These are phyloP conservation scores for Spilarctia lutea DNA, from an alignment of 2,888 invertebrate species.

Conservation along the genomic window DNA sequence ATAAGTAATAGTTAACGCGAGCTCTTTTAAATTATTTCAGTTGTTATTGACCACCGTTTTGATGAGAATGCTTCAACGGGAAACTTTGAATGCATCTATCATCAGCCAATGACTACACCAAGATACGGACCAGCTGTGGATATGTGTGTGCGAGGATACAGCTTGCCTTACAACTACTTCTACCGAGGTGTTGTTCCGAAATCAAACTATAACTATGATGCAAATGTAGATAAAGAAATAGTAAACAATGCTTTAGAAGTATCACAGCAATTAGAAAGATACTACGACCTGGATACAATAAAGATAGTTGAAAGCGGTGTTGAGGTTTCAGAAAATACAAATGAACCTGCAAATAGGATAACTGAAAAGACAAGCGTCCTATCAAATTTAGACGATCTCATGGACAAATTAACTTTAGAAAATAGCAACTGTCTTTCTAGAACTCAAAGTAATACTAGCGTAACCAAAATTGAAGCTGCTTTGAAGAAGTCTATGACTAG, in stretches of 20 bases:
- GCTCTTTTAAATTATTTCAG: slow-evolving; percentile 58
- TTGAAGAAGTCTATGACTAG: slow-evolving; percentile 46
- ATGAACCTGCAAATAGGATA: slow-evolving; percentile 32
- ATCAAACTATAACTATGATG: slow-evolving; percentile 51
- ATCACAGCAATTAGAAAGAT: slow-evolving; percentile 62
- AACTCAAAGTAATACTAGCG: slow-evolving; percentile 46
- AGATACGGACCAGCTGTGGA: slow-evolving; percentile 63
- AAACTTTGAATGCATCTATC: slow-evolving; percentile 86
- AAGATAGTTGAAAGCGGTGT: slow-evolving; percentile 63
- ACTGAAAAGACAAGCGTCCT: slow-evolving; percentile 55
- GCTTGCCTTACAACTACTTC: slow-evolving; percentile 72
- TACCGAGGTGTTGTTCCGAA: slow-evolving; percentile 67
- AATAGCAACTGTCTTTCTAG: slow-evolving; percentile 28
- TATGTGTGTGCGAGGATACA: slow-evolving; percentile 64
- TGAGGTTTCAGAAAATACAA: slow-evolving; percentile 30
- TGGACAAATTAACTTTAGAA: slow-evolving; percentile 57
- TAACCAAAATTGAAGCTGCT: slow-evolving; percentile 51
- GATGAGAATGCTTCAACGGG: slow-evolving; percentile 84
- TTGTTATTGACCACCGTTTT: slow-evolving; percentile 81
- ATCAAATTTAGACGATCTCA: slow-evolving; percentile 59
- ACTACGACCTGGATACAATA: slow-evolving; percentile 58
- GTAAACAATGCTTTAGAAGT: slow-evolving; percentile 59
- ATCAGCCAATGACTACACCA: slow-evolving; percentile 71
- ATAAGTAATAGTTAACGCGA: background rate
- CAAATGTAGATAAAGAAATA: slow-evolving; percentile 53